Percentiles rank a stretch among this genome's conserved stretches.
Conservation (phyloP, 2,113 vertebrate genomes). For the Buteo buteo region DNA sequence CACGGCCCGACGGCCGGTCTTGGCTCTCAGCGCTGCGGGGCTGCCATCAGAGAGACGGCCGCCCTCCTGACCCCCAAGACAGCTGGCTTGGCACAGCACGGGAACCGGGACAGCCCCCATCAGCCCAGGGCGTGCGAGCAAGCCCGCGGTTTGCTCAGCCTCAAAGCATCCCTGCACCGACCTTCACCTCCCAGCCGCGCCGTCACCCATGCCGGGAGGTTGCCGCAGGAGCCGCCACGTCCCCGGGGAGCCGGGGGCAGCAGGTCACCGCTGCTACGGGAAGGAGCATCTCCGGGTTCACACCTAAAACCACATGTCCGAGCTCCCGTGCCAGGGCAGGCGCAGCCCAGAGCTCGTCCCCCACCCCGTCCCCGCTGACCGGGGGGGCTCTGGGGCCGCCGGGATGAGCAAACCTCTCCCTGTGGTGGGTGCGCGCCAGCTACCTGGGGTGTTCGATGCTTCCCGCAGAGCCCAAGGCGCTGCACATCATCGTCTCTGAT, state of each 20-base stretch:
- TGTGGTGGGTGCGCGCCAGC: background rate
- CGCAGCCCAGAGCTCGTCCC: background rate
- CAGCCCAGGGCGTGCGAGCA: background rate
- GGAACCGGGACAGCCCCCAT: background rate
- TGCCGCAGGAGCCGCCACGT: background rate
- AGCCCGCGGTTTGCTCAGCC: background rate
- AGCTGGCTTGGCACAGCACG: background rate
- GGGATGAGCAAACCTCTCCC: background rate
- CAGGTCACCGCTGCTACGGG: accelerated
- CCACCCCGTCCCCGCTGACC: accelerated
- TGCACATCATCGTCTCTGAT: background rate
- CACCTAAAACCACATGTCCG: background rate
- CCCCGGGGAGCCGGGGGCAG: background rate
- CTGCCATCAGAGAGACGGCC: background rate
- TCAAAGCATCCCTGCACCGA: background rate
- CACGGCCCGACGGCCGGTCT: background rate
- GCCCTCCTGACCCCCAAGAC: background rate
- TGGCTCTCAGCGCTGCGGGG: background rate
- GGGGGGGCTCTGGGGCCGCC: accelerated
- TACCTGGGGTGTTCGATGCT: background rate
- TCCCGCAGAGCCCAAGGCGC: background rate
- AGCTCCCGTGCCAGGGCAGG: background rate
- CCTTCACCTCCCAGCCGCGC: background rate
- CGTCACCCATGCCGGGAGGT: background rate
- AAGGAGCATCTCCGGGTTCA: background rate